Conservation (phyloP, 2,888 invertebrate species). For the Drosophila quasianomalipes region DNA sequence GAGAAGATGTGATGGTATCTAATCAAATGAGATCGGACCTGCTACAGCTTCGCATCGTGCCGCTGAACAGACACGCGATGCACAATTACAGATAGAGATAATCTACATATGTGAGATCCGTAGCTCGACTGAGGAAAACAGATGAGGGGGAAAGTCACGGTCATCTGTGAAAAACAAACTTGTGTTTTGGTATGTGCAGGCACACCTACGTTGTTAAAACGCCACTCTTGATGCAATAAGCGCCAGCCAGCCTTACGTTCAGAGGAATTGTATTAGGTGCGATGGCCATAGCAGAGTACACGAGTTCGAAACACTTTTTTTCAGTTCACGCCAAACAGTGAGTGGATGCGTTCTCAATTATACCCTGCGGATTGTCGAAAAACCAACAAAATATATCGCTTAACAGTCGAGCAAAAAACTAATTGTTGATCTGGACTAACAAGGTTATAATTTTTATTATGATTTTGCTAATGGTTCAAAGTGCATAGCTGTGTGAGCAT, state of each 20-base stretch:
- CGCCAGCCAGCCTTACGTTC: not conserved
- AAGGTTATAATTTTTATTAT: not conserved
- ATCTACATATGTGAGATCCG: conserved; percentile 45
- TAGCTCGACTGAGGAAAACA: conserved; percentile 40
- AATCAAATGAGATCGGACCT: conserved; percentile 52
- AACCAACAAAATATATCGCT: not conserved
- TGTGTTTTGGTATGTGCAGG: not conserved
- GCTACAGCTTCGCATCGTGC: conserved; percentile 3
- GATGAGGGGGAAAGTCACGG: conserved; percentile 40
- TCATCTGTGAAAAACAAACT: conserved; percentile 3
- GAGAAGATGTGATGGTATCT: conserved; percentile 19
- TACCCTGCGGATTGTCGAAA: not conserved
- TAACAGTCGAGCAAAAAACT: not conserved
- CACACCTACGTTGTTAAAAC: not conserved
- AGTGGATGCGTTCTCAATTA: no score
- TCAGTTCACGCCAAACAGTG: not conserved
- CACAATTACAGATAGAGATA: conserved; percentile 83
- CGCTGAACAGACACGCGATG: conserved; percentile 54
- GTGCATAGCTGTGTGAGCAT: not conserved
- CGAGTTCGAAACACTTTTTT: not conserved
- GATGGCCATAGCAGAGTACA: not conserved
- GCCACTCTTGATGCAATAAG: not conserved
- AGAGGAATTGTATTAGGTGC: conserved; percentile 1
- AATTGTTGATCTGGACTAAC: not conserved
- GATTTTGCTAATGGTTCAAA: not conserved